phyloP scores from a whole-genome alignment of 2,113 vertebrate species.

The Myrmophylax atrothorax region DNA sequence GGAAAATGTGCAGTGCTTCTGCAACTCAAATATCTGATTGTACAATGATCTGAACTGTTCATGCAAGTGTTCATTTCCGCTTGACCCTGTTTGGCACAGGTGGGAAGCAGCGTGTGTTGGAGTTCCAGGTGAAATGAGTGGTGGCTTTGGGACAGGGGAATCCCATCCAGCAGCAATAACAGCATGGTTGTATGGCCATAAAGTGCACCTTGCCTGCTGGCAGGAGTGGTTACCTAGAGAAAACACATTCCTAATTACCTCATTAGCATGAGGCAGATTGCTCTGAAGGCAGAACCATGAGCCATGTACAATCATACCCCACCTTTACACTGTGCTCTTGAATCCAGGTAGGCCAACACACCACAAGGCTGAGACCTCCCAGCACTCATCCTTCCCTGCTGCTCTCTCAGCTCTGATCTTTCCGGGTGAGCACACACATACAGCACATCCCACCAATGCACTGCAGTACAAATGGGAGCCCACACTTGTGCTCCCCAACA shows the following conservation, averaged over 20 bases:
- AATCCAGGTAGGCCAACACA: not conserved
- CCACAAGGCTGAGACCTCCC: not conserved
- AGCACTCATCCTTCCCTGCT: not conserved
- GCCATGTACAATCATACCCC: not conserved
- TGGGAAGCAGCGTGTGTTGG: not conserved
- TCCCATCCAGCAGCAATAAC: not conserved
- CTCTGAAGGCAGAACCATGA: not conserved
- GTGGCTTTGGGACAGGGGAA: not conserved
- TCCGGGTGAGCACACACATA: rapidly evolving
- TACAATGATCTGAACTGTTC: constrained; percentile 3
- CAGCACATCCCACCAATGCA: rapidly evolving
- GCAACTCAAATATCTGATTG: not conserved
- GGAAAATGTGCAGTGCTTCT: not conserved
- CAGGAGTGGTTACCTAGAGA: not conserved
- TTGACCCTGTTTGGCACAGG: not conserved
- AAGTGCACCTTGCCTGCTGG: not conserved
- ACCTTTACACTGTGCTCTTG: not conserved
- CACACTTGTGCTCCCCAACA: rapidly evolving
- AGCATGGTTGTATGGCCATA: not conserved
- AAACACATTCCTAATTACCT: not conserved
- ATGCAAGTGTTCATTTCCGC: not conserved
- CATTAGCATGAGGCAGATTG: not conserved
- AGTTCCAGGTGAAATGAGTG: not conserved
- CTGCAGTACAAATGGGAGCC: not conserved
- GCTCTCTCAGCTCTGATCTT: not conserved